A percentile compares a stretch with the other conserved stretches of the same genome.
Evolutionary conservation across 2,888 invertebrate species (phyloP).

Genomic region (Plusia festucae): DNA sequence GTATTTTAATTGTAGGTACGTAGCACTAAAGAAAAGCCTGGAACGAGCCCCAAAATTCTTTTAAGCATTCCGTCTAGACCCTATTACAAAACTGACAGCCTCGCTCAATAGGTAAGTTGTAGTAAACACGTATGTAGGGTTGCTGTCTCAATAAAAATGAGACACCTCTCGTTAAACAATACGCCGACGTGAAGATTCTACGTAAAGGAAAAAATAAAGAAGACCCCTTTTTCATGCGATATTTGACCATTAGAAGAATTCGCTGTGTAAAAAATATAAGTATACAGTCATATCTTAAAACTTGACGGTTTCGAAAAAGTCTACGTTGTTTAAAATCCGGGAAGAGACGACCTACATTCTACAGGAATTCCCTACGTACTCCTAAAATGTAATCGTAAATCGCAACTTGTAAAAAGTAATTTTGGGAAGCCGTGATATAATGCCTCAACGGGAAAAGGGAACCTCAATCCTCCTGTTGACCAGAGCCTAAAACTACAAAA

Average conservation of each 20-base stretch:
- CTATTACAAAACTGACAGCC: not conserved
- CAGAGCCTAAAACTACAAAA: not conserved
- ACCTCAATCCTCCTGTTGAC: conserved; percentile 22
- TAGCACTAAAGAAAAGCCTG: no score
- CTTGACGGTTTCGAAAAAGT: not conserved
- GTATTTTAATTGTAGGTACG: no score
- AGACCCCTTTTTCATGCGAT: not conserved
- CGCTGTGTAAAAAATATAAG: no score
- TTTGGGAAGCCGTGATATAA: conserved; percentile 19
- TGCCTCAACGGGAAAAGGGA: conserved; percentile 23
- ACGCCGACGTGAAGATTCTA: not conserved
- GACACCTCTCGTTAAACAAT: not conserved
- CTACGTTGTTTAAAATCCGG: not conserved
- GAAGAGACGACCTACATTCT: not conserved
- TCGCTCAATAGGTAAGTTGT: not conserved
- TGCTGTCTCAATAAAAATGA: not conserved
- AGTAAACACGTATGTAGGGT: not conserved
- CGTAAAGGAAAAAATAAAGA: not conserved
- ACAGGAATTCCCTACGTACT: not conserved
- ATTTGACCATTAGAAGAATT: not conserved
- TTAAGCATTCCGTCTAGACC: not conserved
- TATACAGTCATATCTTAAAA: no score
- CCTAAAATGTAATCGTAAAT: not conserved
- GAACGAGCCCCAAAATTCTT: not conserved
- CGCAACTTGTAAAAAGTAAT: conserved; percentile 19